Evolutionary conservation across 2,797 vertebrate genomes (phyloP).

Genomic region (Aratinga solstitialis): DNA sequence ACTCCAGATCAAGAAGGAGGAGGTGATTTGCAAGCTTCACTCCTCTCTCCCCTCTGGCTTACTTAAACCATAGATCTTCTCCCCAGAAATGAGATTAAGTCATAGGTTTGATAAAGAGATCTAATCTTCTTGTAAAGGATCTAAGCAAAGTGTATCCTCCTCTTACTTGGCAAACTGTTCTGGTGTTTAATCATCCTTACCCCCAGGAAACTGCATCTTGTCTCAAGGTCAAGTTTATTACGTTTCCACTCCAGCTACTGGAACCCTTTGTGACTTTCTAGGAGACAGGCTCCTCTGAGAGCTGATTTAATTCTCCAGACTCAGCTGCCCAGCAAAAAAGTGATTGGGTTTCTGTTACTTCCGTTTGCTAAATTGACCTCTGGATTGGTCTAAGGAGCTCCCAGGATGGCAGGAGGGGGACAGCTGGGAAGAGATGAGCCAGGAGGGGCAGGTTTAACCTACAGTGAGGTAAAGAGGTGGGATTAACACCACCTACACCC

Average conservation of each 20-base stretch:
- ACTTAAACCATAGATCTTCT: conserved; percentile 9
- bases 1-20: not conserved
- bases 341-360: not conserved
- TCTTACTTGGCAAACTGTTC: conserved; percentile 43
- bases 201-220: conserved; percentile 18
- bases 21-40: not conserved
- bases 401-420: not conserved
- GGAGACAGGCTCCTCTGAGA: not conserved
- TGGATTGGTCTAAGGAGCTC: not conserved
- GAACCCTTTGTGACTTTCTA: not conserved
- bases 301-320: not conserved
- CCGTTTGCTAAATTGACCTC: not conserved
- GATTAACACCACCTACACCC: not conserved
- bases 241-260: conserved; percentile 10
- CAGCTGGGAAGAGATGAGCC: not conserved
- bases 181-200: conserved; percentile 31
- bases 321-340: not conserved
- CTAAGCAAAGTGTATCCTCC: conserved; percentile 34
- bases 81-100: conserved; percentile 42
- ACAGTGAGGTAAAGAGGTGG: not conserved
- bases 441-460: not conserved
- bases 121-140: conserved; percentile 23
- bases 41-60: not conserved
- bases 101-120: conserved; percentile 40
- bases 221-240: conserved; percentile 44